phyloP scores from a whole-genome alignment of 2,888 invertebrate genomes.

The Ceriagrion tenellum region DNA sequence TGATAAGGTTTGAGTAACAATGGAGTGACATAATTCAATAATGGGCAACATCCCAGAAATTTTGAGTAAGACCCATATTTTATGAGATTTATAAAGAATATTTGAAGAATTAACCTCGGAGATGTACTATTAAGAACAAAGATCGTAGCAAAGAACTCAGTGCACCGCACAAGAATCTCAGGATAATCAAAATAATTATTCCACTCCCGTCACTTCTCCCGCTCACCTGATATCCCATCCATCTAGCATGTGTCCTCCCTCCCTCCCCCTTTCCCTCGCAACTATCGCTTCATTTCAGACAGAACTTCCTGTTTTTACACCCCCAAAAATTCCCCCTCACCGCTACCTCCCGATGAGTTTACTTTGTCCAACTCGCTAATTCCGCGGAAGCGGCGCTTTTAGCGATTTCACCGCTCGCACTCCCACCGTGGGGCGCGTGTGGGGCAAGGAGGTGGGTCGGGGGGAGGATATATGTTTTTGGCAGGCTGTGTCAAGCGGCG shows the following conservation, averaged over 20 bases:
- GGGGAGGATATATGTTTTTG: not conserved
- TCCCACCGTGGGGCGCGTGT: no score
- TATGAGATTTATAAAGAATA: no score
- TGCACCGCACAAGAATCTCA: not conserved
- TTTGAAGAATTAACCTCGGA: no score
- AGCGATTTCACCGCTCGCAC: not conserved
- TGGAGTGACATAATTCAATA: no score
- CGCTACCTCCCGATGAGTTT: not conserved
- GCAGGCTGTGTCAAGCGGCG: constrained; percentile 6
- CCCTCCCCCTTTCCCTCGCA: not conserved
- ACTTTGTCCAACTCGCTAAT: not conserved
- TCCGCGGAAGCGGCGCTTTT: constrained; percentile 19
- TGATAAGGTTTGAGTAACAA: no score
- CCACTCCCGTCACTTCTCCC: not conserved
- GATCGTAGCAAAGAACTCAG: no score
- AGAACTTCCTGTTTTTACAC: constrained; percentile 16
- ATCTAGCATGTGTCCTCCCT: not conserved
- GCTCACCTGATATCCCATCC: not conserved
- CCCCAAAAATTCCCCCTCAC: not conserved
- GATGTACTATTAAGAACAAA: no score
- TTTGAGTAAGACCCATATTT: no score
- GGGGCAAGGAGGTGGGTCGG: not conserved
- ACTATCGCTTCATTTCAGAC: not conserved
- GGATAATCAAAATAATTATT: not conserved
- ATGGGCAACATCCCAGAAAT: no score